Base-by-base conservation (phyloP, 2,888 invertebrate genomes). In the Microctonus brassicae region DNA sequence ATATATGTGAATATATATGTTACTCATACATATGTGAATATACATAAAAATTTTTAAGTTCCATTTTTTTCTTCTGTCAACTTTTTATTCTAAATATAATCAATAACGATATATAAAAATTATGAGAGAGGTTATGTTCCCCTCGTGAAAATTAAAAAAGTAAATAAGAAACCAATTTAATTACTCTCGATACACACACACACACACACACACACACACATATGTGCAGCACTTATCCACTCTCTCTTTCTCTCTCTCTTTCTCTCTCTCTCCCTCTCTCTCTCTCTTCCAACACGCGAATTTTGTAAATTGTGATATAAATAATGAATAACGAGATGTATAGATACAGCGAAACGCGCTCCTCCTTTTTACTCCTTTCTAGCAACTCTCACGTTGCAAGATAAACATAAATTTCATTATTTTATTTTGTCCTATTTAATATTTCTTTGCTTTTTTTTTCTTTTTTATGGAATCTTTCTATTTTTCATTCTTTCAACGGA, bases 261-360 rank as follows among this genome's bases (percentile, higher is more conserved):
- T n/a, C n/a, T n/a, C n/a, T n/a, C n/a, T n/a, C n/a, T n/a, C n/a
- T n/a, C n/a, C n/a, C n/a, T n/a, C n/a, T n/a, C n/a, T n/a, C n/a
- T n/a, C n/a, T n/a, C n/a, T n/a, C n/a, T n/a, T n/a, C n/a, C n/a
- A n/a, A 57, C 52, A 57, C 52, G 60, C 77, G 78, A 85, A 82
- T 86, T 86, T 86, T 87, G 87, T 86, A 87, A 86, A 87, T 87
- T 87, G 86, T 87, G 86, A 86, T 87, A 87, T 86, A 86, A 85
- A 83, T 86, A 85, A 61, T 71, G 53, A 85, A 83, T 82, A 82
- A 81, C 82, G 80, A 84, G 55, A 83, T 86, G 87, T 86, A 86
- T 85, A 86, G 82, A 78, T 79, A 82, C 78, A 76, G 80, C 80
- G 75, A 76, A 77, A 76, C 75, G 70, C 71, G 72, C 70, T 58